A percentile compares a stretch with the other conserved stretches of the same genome.
phyloP scores from a whole-genome alignment of 2,888 invertebrate species.

The Drosophila formosana region DNA sequence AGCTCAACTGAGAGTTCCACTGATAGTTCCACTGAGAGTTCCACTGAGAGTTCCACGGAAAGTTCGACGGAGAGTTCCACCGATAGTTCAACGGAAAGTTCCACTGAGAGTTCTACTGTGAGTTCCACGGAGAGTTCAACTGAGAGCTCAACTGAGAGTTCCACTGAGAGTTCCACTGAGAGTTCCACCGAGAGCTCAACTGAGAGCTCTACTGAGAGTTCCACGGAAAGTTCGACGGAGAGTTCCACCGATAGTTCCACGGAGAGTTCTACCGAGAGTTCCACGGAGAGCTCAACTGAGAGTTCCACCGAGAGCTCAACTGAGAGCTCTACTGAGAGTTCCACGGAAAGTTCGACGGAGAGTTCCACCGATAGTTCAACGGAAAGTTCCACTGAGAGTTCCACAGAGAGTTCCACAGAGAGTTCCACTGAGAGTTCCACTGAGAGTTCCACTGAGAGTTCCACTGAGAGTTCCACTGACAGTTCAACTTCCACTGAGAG shows the following conservation, averaged over 20 bases:
- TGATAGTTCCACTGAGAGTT: background rate
- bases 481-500: background rate
- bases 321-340: background rate
- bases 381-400: background rate
- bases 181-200: background rate
- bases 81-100: background rate
- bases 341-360: constrained; percentile 5
- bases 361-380: background rate
- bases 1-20: constrained; percentile 12
- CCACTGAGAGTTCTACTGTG: no score
- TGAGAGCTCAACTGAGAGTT: background rate
- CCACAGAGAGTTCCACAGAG: background rate
- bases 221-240: background rate
- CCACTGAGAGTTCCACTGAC: constrained; percentile 17
- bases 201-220: background rate
- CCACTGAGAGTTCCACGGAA: background rate
- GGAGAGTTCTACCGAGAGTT: background rate
- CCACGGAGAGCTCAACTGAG: constrained; percentile 1
- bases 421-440: constrained; percentile 3
- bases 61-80: background rate
- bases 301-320: constrained; percentile 9
- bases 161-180: constrained; percentile 1
- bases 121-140: no score
- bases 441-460: constrained; percentile 7
- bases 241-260: constrained; percentile 1